Percentiles rank a stretch among this genome's conserved stretches.
Evolutionary conservation across 1,140 invertebrate species (phyloP).

Genomic region (Formica selysi): DNA sequence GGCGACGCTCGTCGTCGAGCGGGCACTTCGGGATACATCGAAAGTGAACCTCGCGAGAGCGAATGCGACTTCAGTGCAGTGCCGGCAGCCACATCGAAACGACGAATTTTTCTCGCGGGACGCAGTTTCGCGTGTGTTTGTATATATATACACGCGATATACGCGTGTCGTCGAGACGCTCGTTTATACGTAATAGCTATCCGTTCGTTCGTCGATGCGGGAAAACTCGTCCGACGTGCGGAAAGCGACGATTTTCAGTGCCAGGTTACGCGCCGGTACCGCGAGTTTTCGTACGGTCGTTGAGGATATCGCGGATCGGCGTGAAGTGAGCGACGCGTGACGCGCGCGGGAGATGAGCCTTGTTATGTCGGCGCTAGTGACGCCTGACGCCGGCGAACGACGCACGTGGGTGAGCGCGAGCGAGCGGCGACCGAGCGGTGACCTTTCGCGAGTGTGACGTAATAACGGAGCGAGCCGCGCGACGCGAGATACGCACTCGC

Average conservation of each 20-base stretch:
- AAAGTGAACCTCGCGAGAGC: not conserved
- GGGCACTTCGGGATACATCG: conserved; percentile 25
- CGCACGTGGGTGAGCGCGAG: not conserved
- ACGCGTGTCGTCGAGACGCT: too few relatives aligned
- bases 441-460: conserved; percentile 23
- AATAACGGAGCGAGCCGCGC: not conserved
- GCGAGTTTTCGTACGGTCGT: not conserved
- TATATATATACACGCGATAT: too few relatives aligned
- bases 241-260: not conserved
- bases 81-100: conserved; percentile 34
- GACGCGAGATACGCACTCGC: not conserved
- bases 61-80: conserved; percentile 37
- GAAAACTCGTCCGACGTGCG: not conserved
- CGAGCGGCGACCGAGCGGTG: not conserved
- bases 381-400: not conserved
- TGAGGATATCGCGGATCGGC: not conserved
- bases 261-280: conserved; percentile 2
- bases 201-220: not conserved
- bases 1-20: conserved; percentile 27
- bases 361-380: not conserved
- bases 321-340: conserved; percentile 6
- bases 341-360: not conserved
- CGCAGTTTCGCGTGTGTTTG: too few relatives aligned
- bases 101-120: conserved; percentile 3
- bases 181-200: too few relatives aligned